Evolutionary conservation across 2,888 invertebrate genomes (phyloP).

Genomic region (Beris morrisii): DNA sequence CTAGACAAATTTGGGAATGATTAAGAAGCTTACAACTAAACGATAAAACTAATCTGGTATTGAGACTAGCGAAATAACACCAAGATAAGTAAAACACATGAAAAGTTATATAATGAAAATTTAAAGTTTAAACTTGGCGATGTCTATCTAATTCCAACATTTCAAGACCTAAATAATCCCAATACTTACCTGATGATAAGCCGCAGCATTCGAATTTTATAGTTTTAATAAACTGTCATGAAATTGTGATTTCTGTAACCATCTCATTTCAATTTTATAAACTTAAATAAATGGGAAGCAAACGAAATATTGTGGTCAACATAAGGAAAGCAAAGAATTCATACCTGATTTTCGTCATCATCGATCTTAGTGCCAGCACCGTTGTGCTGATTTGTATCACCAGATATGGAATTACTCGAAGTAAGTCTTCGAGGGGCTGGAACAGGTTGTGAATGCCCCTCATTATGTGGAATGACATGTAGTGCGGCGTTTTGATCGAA

Average conservation of each 20-base stretch:
- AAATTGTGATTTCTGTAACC: constrained; percentile 34
- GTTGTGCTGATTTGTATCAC: constrained; percentile 43
- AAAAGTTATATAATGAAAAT: no score
- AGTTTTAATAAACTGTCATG: constrained; percentile 4
- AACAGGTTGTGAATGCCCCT: constrained; percentile 52
- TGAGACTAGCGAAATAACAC: no score
- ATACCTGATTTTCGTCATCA: constrained; percentile 58
- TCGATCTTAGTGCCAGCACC: constrained; percentile 44
- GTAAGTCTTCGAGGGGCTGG: constrained; percentile 55
- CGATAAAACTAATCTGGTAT: no score
- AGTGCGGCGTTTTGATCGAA: constrained; percentile 43
- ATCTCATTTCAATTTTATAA: constrained; percentile 6
- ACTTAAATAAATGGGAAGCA: not conserved
- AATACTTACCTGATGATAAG: constrained; percentile 29
- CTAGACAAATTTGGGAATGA: no score
- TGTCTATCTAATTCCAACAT: not conserved
- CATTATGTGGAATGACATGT: constrained; percentile 39
- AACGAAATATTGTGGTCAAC: not conserved
- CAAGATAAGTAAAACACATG: no score
- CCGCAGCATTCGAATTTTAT: constrained; percentile 4
- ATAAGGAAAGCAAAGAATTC: constrained; percentile 39
- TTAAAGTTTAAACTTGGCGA: no score
- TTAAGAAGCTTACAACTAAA: no score
- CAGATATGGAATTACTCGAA: constrained; percentile 59
- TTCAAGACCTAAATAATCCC: constrained; percentile 13